Base-by-base conservation (phyloP, 2,797 vertebrate genomes). In the Enoplosus armatus region DNA sequence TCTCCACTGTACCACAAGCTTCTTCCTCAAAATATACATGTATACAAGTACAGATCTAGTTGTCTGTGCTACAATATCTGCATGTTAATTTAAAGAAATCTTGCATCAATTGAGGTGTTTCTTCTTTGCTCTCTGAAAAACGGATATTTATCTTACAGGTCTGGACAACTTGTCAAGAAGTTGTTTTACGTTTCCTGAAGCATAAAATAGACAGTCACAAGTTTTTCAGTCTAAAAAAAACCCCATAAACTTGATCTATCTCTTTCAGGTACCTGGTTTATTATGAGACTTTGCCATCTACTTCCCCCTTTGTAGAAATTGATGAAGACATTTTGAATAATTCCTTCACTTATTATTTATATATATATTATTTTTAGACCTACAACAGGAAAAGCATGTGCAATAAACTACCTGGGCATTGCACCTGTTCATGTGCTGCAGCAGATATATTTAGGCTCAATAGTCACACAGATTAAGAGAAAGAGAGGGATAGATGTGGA, bases 391-490 rank as follows among this genome's bases (percentile, higher is more conserved):
- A 11, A 27, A 51, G 11, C 7, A 51, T 53, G 31, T 31, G 2
- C 10, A 35, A 12, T 29, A 41, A 70, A 48, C 39, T 51, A 47
- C 18, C 56, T 43, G 55, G 24, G 22, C 6, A n/a, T 59, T 81
- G 67, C 81, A 88, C 84, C 80, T 85, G 77, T 66, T 80, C 56
- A 47, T 39, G 62, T 6, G 15, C 5, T 43, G 18, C 43, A 47
- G 43, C 43, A 47, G 43, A 56, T 39, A 61, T 12, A 77, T 41
- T 72, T 39, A 68, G 45, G 39, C 62, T 80, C 47, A 68, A 72
- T 26, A 62, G 74, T 53, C 43, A 31, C 22, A 61, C 33, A 68
- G 43, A 73, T 72, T 61, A 67, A 59, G 29, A 53, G 75, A 75
- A 47, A 58, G 33, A 58, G 55, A 72, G 45, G n/a, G 37, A 77